A percentile compares a stretch with the other conserved stretches of the same genome.
phyloP scores from a whole-genome alignment of 2,113 vertebrate genomes.

The Oostethus manadensis region DNA sequence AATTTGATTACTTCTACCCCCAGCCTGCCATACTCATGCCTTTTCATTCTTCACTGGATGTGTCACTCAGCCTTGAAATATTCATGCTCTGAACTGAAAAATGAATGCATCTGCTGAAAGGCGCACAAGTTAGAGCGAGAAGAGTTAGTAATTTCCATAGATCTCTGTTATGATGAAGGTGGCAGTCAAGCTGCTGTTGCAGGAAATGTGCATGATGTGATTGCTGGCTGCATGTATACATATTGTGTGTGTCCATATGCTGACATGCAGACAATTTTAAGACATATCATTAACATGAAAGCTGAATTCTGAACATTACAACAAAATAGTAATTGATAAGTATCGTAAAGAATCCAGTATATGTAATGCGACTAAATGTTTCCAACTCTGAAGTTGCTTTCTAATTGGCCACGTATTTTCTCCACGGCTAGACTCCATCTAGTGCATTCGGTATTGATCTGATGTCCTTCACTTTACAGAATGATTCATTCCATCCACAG shows the following conservation, averaged over 20 bases:
- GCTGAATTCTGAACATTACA: neutral
- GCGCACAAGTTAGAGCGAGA: constrained; percentile 58
- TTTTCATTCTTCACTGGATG: constrained; percentile 66
- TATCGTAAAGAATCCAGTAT: no score
- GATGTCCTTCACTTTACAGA: constrained; percentile 49
- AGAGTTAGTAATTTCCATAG: constrained; percentile 57
- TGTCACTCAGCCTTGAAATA: constrained; percentile 69
- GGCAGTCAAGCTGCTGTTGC: constrained; percentile 44
- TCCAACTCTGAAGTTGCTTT: constrained; percentile 40
- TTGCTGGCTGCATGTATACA: neutral
- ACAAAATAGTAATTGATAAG: neutral
- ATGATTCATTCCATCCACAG: constrained; percentile 54
- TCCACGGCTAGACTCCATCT: no score
- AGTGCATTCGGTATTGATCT: constrained; percentile 68
- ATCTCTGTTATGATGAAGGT: constrained; percentile 57
- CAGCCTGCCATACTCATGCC: constrained; percentile 32
- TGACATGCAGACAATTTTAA: neutral
- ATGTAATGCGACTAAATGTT: constrained; percentile 1
- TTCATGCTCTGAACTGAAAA: constrained; percentile 65
- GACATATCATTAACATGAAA: neutral
- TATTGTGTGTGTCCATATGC: no score
- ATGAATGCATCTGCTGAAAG: constrained; percentile 66
- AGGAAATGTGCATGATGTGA: constrained; percentile 15
- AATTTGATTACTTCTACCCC: constrained; percentile 61
- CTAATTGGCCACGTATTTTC: constrained; percentile 54